Conservation (phyloP, 1,140 invertebrate species). For the Drepana arcuata region DNA sequence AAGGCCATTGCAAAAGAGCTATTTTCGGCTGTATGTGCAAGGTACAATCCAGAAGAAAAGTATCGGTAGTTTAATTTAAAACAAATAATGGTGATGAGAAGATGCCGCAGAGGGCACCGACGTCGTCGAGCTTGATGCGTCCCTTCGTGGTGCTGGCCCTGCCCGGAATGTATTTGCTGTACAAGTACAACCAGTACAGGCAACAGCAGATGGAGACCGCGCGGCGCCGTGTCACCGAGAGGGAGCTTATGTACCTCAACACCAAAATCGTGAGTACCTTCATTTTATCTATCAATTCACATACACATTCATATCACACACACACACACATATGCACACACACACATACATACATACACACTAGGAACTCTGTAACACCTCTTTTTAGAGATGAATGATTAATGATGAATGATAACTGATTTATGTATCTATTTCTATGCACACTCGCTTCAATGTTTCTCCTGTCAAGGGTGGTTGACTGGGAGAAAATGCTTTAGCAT, state of each 20-base stretch:
- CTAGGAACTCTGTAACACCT: too few species aligned
- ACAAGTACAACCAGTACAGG: conserved; percentile 91
- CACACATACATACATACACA: too few species aligned
- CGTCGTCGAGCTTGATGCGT: conserved; percentile 79
- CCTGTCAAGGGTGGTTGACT: too few species aligned
- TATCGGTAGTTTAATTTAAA: conserved; percentile 12
- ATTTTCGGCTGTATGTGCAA: conserved; percentile 15
- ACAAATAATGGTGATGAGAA: conserved; percentile 13
- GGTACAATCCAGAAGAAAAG: conserved; percentile 23
- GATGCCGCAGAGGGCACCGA: conserved; percentile 75
- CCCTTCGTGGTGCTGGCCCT: conserved; percentile 85
- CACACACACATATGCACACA: too few species aligned
- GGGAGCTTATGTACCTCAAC: conserved; percentile 88
- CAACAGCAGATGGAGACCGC: conserved; percentile 86
- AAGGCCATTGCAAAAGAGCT: neutral
- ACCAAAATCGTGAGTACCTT: conserved; percentile 88
- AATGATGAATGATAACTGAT: too few species aligned
- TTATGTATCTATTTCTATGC: too few species aligned
- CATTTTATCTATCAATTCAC: too few species aligned
- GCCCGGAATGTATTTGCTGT: conserved; percentile 91
- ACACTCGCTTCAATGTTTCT: too few species aligned
- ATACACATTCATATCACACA: too few species aligned
- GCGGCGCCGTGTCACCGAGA: conserved; percentile 84
- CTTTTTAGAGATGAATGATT: too few species aligned
- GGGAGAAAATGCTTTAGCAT: too few species aligned